Evolutionary conservation across 2,888 invertebrate species (phyloP), one percentile per base, ranked within the genome.

Genomic region (Lasioglossum morio): DNA sequence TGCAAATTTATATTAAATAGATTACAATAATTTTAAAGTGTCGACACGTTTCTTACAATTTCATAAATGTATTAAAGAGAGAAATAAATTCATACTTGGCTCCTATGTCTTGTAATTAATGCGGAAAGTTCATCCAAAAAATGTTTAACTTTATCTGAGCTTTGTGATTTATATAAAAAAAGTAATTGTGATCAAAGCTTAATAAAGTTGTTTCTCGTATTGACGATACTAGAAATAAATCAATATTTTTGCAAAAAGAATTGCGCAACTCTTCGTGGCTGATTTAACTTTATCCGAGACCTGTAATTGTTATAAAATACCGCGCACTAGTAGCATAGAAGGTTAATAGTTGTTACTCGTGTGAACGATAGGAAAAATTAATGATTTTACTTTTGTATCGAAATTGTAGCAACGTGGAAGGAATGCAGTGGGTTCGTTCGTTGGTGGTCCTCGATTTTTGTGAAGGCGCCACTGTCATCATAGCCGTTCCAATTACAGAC

Each of bases 401-500:
- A 40, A 37, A n/a, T 40, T 1, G 40, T 12, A 27, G 72, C 48
- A 72, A 48, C 19, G 30, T 34, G 16, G 19, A 46, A 46, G 30
- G 30, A 73, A 73, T 46, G 63, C 53, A 30, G 27, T 16, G 53
- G 53, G 53, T 74, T 40, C 4, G 70, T n/a, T 57, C 48, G 70
- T 57, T 53, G 82, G 75, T 81, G 82, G 72, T 72, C 72, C 16
- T 23, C 7, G 43, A 82, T 53, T 82, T 83, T 76, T 81, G 60
- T 53, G 40, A 63, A 27, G 34, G 46, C 30, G 10, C 75, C 75
- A 60, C 69, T 30, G 70, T 84, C 84, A 76, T 74, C 83, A 66
- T 81, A 84, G 30, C 37, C 63, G 74, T 43, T 74, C 72, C 84
- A 82, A 84, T 84, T 84, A 84, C 78, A 75, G 70, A 19, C 48